phyloP scores from a whole-genome alignment of 2,888 invertebrate genomes.

The Acronicta leporina region DNA sequence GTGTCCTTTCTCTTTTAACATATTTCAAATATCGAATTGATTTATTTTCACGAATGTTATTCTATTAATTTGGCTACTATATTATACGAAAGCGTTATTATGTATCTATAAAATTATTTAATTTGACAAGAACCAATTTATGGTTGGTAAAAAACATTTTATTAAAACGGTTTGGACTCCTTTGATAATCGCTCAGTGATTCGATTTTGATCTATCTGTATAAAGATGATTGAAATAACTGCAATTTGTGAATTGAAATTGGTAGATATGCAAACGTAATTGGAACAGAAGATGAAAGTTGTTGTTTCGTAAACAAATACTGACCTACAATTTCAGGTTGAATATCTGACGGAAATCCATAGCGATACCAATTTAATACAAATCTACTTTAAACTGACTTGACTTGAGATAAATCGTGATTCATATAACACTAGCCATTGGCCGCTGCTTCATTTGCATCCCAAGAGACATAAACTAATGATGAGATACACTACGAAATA shows the following conservation, averaged over 20 bases:
- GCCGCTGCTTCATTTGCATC: no score
- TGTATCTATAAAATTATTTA: constrained; percentile 60
- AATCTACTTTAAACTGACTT: background rate
- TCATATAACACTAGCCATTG: constrained; percentile 12
- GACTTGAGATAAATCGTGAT: constrained; percentile 23
- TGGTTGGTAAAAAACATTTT: constrained; percentile 36
- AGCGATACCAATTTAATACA: no score
- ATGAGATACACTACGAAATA: no score
- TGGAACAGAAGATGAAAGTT: constrained; percentile 40
- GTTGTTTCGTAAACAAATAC: constrained; percentile 11
- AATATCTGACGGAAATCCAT: no score
- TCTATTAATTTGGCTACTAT: constrained; percentile 50
- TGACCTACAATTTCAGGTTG: constrained; percentile 6
- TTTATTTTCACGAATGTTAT: constrained; percentile 56
- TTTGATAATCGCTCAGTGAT: constrained; percentile 39
- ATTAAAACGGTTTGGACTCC: constrained; percentile 37
- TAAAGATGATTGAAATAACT: constrained; percentile 38
- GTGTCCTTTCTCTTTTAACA: constrained; percentile 66
- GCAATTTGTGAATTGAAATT: constrained; percentile 37
- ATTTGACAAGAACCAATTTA: constrained; percentile 59
- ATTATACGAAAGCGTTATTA: constrained; percentile 59
- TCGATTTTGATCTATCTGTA: constrained; percentile 36
- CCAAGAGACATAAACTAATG: no score
- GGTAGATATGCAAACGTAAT: constrained; percentile 27
- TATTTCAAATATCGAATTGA: constrained; percentile 58